Conservation (phyloP, 2,888 invertebrate genomes). For the Drosophila buzzatii region DNA sequence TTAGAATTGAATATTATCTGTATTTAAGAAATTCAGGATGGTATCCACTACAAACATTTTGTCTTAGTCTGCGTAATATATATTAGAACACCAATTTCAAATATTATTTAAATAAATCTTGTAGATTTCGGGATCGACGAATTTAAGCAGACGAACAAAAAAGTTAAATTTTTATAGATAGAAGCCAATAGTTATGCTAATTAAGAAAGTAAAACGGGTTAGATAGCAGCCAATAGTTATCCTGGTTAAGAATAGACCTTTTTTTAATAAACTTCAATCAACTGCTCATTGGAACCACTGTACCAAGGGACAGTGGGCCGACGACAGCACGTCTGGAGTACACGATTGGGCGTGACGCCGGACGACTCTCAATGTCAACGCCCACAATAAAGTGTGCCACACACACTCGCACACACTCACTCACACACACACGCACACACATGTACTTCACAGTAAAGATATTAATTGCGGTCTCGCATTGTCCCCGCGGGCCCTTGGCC, state of each 20-base stretch:
- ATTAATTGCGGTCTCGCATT: slow-evolving; percentile 20
- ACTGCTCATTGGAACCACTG: not conserved
- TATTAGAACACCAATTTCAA: not conserved
- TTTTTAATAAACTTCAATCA: not conserved
- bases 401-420: slow-evolving; percentile 18
- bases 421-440: not conserved
- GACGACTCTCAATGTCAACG: slow-evolving; percentile 71
- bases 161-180: no score
- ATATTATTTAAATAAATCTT: no score
- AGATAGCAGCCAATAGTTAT: no score
- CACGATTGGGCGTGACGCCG: slow-evolving; percentile 30
- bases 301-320: slow-evolving; percentile 29
- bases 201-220: no score
- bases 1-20: not conserved
- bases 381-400: slow-evolving; percentile 59
- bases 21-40: not conserved
- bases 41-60: not conserved
- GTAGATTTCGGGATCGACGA: not conserved
- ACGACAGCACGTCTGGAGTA: slow-evolving; percentile 52
- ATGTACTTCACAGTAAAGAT: slow-evolving; percentile 22
- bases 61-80: not conserved
- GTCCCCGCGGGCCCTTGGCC: not conserved
- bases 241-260: no score
- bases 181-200: no score
- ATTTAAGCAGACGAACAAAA: not conserved